These are phyloP conservation scores for Leucozona laternaria DNA, from an alignment of 2,888 invertebrate genomes.

Conservation along the genomic window DNA sequence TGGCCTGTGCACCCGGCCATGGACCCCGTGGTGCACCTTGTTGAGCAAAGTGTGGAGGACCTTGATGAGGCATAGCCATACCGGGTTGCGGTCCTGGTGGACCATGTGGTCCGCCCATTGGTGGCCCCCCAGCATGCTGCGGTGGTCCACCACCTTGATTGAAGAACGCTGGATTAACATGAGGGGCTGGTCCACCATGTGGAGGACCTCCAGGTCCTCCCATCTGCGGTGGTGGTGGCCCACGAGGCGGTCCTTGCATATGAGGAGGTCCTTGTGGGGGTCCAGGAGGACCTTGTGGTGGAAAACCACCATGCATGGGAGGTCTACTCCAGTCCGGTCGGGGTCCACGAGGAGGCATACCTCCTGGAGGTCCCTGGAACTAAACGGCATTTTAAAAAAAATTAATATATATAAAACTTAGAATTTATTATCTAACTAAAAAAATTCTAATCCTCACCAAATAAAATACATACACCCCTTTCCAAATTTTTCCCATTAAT, in stretches of 20 bases:
- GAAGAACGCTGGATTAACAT: constrained; percentile 98
- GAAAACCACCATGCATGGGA: constrained; percentile 89
- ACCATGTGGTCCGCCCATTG: constrained; percentile 85
- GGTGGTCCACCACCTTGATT: constrained; percentile 86
- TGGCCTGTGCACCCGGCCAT: constrained; percentile 85
- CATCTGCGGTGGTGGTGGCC: constrained; percentile 85
- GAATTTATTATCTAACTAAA: no score
- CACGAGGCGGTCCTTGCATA: constrained; percentile 87
- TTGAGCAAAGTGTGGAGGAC: constrained; percentile 88
- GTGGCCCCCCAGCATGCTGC: constrained; percentile 85
- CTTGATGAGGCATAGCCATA: constrained; percentile 85
- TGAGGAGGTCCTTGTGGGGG: constrained; percentile 88
- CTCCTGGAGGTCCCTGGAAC: constrained; percentile 84
- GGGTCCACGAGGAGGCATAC: constrained; percentile 85
- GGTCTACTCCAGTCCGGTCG: constrained; percentile 91
- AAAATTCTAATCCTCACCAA: no score
- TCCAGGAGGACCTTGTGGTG: constrained; percentile 85
- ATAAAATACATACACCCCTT: no score
- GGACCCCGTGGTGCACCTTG: constrained; percentile 89
- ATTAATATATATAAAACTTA: no score
- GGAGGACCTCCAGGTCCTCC: constrained; percentile 84
- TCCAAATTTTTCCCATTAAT: no score
- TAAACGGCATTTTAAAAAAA: constrained; percentile 48
- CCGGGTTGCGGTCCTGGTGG: constrained; percentile 84
- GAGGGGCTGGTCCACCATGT: constrained; percentile 93